A percentile compares a stretch with the other conserved stretches of the same genome.
These are phyloP conservation scores for Myotis vivesi DNA, from an alignment of 2,797 vertebrate genomes.

Conservation along the genomic window DNA sequence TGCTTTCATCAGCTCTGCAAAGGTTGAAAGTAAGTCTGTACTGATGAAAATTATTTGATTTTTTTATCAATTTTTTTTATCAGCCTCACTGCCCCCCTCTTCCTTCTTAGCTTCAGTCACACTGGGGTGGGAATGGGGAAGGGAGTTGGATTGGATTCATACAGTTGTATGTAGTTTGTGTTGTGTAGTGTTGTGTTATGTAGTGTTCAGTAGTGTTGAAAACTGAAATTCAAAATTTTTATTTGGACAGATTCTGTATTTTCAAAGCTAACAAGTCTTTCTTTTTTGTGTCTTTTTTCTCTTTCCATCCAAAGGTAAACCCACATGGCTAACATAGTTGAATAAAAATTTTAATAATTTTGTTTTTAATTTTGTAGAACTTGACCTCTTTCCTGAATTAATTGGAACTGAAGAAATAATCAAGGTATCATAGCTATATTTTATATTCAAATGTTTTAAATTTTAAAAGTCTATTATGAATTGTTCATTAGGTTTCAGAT, in stretches of 20 bases:
- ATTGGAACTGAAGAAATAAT: constrained; percentile 88
- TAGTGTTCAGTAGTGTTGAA: background rate
- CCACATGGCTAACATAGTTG: background rate
- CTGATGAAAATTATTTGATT: background rate
- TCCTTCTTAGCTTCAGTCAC: background rate
- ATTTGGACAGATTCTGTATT: constrained; percentile 1
- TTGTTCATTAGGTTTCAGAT: background rate
- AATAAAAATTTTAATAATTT: constrained; percentile 58
- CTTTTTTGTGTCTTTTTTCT: no score
- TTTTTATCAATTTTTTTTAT: background rate
- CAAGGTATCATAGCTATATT: constrained; percentile 80
- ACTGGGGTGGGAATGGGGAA: background rate
- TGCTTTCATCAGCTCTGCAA: background rate
- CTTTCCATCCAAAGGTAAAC: background rate
- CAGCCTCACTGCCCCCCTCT: background rate
- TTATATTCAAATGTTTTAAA: constrained; percentile 71
- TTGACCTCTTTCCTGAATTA: constrained; percentile 85
- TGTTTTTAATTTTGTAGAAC: constrained; percentile 89
- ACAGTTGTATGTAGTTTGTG: background rate
- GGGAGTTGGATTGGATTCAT: background rate
- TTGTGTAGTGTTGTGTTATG: background rate
- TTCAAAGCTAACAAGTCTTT: constrained; percentile 19
- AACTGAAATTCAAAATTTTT: constrained; percentile 18
- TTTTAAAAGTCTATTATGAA: background rate
- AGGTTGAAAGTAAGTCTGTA: background rate